Conservation (phyloP, 2,888 invertebrate species). For the Lithophane leautieri region DNA sequence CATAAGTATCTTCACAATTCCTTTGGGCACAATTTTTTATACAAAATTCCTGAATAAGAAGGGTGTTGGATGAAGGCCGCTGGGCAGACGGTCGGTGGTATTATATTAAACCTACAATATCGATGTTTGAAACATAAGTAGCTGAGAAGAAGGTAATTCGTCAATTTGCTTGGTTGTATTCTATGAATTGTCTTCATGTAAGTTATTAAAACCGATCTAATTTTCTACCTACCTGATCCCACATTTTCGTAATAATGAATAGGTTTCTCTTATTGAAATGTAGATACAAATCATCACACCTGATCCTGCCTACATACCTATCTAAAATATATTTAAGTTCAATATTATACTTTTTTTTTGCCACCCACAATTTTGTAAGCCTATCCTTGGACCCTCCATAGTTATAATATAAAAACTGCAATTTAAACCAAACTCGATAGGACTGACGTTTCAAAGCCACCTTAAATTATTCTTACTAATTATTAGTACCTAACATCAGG, state of each 20-base stretch:
- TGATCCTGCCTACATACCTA: neutral
- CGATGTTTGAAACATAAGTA: neutral
- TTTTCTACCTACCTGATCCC: neutral
- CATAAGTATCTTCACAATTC: conserved; percentile 58
- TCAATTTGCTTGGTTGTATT: neutral
- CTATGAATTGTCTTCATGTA: neutral
- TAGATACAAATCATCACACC: neutral
- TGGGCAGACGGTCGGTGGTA: conserved; percentile 16
- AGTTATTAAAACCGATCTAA: neutral
- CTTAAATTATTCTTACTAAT: too few species aligned
- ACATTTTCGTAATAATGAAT: neutral
- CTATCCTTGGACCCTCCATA: too few species aligned
- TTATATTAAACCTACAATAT: conserved; percentile 10
- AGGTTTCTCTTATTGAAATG: neutral
- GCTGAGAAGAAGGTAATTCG: neutral
- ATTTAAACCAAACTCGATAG: neutral
- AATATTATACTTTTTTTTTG: neutral
- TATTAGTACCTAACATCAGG: neutral
- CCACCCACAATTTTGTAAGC: neutral
- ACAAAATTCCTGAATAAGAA: conserved; percentile 56
- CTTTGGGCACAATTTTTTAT: conserved; percentile 53
- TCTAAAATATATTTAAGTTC: neutral
- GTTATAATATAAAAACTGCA: neutral
- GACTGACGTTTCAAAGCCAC: neutral
- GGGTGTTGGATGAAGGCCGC: conserved; percentile 29